Evolutionary conservation across 2,888 invertebrate species (phyloP).

Genomic region (Prostheceraeus crozeri): DNA sequence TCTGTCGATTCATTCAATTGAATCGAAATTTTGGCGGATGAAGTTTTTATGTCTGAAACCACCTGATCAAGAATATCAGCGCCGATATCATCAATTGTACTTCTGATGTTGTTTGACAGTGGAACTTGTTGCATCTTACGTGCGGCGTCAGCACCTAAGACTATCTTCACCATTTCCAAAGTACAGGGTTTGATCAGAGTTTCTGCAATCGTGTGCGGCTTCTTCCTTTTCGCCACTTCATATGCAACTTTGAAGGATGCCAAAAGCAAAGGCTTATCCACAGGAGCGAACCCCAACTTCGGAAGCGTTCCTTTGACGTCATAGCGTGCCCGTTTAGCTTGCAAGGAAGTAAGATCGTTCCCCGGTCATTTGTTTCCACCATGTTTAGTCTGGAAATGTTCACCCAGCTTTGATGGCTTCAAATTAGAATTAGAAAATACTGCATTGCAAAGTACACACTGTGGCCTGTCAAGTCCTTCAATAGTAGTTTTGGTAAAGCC

Average conservation of each 20-base stretch:
- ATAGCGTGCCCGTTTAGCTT: constrained; percentile 12
- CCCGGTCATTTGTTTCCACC: not conserved
- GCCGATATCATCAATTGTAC: constrained; percentile 14
- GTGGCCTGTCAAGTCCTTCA: not conserved
- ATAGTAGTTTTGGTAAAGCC: constrained; percentile 1
- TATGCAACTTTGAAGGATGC: constrained; percentile 24
- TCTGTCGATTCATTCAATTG: constrained; percentile 29
- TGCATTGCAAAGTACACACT: constrained; percentile 11
- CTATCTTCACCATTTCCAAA: constrained; percentile 23
- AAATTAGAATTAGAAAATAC: constrained; percentile 6
- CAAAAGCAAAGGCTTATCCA: constrained; percentile 9
- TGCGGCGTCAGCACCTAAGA: not conserved
- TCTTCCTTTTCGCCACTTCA: not conserved
- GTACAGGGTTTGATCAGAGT: constrained; percentile 17
- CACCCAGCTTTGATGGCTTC: constrained; percentile 18
- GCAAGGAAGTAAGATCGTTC: constrained; percentile 16
- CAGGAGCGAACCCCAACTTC: not conserved
- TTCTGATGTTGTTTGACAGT: constrained; percentile 14
- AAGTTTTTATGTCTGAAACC: constrained; percentile 14
- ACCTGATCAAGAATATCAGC: constrained; percentile 15
- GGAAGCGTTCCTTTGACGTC: constrained; percentile 3
- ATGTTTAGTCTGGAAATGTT: constrained; percentile 7
- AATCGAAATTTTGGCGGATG: not conserved
- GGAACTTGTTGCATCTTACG: constrained; percentile 2
- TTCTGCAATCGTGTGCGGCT: constrained; percentile 29